These are phyloP conservation scores for Agrotis puta DNA, from an alignment of 2,888 invertebrate genomes.

Conservation along the genomic window DNA sequence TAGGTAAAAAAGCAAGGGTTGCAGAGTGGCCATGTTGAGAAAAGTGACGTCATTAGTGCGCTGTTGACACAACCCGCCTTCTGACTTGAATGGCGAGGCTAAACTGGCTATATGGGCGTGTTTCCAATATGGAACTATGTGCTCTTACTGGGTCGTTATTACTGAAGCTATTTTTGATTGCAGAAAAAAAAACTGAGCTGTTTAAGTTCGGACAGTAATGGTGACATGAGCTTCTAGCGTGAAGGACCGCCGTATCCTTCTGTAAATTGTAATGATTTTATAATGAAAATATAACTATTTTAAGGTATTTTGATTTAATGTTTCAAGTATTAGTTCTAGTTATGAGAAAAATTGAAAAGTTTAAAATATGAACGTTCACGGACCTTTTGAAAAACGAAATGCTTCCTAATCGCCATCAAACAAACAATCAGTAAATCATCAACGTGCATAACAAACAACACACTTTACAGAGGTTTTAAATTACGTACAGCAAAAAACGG, in stretches of 20 bases:
- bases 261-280: too few species aligned
- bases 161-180: slow-evolving; percentile 40
- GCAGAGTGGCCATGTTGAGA: slow-evolving; percentile 85
- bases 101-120: slow-evolving; percentile 81
- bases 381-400: too few species aligned
- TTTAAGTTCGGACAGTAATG: too few species aligned
- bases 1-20: slow-evolving; percentile 81
- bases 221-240: not conserved
- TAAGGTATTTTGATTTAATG: too few species aligned
- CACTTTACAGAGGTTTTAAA: slow-evolving; percentile 24
- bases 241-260: not conserved
- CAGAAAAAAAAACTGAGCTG: not conserved
- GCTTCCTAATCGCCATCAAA: not conserved
- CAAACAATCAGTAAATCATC: not conserved
- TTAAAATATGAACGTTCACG: too few species aligned
- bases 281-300: too few species aligned
- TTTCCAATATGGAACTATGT: slow-evolving; percentile 67
- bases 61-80: slow-evolving; percentile 88
- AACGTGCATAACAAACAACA: not conserved
- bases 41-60: slow-evolving; percentile 87
- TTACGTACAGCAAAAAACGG: slow-evolving; percentile 27
- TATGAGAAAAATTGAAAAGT: too few species aligned
- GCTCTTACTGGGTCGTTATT: slow-evolving; percentile 55
- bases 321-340: too few species aligned
- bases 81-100: slow-evolving; percentile 80